Conservation (phyloP, 2,113 vertebrate species). For the Albula glossodonta region DNA sequence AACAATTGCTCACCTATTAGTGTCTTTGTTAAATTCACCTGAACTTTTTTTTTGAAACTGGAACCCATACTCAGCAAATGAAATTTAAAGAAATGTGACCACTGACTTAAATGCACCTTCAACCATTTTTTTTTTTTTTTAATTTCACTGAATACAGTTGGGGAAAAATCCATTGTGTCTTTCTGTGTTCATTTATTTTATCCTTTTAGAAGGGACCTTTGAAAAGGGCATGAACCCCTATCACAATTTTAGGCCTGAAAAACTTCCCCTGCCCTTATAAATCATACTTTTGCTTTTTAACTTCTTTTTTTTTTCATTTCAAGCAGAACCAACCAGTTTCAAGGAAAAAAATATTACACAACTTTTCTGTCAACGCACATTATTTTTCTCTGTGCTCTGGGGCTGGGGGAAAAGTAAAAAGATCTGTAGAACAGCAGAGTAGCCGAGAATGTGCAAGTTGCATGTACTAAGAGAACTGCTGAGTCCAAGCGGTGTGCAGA, state of each 20-base stretch:
- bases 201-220: neutral
- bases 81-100: too few relatives aligned
- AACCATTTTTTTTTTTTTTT: too few relatives aligned
- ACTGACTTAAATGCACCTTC: too few relatives aligned
- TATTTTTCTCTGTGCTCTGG: neutral
- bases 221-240: neutral
- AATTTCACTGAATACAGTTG: neutral
- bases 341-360: neutral
- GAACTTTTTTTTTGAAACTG: too few relatives aligned
- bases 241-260: neutral
- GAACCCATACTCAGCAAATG: neutral
- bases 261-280: neutral
- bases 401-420: neutral
- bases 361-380: slow-evolving; percentile 9
- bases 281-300: neutral
- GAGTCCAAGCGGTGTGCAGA: neutral
- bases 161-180: neutral
- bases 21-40: too few relatives aligned
- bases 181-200: neutral
- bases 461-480: neutral
- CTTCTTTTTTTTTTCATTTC: neutral
- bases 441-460: neutral
- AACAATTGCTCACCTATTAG: too few relatives aligned
- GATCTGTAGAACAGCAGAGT: neutral
- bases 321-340: neutral